Conservation (phyloP, 35 echinoderm and acorn worm species). For the Heliocidaris tuberculata region DNA sequence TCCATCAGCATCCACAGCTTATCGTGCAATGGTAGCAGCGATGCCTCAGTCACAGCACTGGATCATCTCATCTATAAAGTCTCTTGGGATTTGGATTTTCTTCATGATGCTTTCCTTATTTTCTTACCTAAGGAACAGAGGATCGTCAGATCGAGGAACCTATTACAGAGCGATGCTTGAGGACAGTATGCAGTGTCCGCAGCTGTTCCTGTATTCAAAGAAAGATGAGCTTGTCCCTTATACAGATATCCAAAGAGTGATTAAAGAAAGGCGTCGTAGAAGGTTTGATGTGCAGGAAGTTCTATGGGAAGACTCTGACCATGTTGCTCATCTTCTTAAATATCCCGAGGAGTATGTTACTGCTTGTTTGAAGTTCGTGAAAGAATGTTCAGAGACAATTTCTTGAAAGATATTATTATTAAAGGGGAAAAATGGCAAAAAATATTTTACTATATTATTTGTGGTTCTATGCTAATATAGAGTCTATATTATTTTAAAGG, state of each 20-base stretch:
- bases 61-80: neutral
- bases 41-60: slow-evolving; percentile 39
- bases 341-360: slow-evolving; percentile 77
- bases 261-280: slow-evolving; percentile 53
- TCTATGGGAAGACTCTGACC: slow-evolving; percentile 77
- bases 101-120: neutral
- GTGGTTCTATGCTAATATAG: no score
- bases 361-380: slow-evolving; percentile 66
- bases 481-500: no score
- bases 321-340: slow-evolving; percentile 65
- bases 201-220: slow-evolving; percentile 88
- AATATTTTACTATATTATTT: no score
- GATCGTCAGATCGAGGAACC: neutral
- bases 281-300: slow-evolving; percentile 69
- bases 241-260: slow-evolving; percentile 58
- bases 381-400: slow-evolving; percentile 46
- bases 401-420: neutral
- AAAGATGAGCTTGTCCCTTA: slow-evolving; percentile 62
- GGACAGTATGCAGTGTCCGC: slow-evolving; percentile 52
- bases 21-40: slow-evolving; percentile 49
- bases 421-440: neutral
- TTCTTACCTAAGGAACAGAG: neutral
- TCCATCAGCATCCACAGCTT: slow-evolving; percentile 22
- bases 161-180: neutral
- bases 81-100: slow-evolving; percentile 43